Conservation (phyloP, 2,797 vertebrate species). For the Alcedo atthis region DNA sequence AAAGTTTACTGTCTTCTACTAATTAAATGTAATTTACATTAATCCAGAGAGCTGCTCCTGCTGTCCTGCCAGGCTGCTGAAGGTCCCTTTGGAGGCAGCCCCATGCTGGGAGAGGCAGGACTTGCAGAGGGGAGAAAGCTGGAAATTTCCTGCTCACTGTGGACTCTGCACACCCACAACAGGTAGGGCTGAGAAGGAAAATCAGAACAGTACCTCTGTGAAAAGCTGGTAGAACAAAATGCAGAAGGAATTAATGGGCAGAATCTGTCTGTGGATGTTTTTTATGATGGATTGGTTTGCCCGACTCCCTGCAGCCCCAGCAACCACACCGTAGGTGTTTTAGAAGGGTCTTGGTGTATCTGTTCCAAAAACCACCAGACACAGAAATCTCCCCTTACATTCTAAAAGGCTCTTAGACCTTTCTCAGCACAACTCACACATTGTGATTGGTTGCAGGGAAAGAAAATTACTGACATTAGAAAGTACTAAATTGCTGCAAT, state of each 20-base stretch:
- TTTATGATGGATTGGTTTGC: background rate
- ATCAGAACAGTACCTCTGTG: background rate
- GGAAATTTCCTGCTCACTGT: rapidly evolving
- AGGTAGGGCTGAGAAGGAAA: background rate
- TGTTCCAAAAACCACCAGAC: background rate
- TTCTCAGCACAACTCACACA: background rate
- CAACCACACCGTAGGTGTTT: background rate
- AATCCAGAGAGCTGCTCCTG: background rate
- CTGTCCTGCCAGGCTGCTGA: background rate
- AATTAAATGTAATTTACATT: background rate
- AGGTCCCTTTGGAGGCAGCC: background rate
- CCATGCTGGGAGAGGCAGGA: background rate
- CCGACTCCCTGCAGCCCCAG: background rate
- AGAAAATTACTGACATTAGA: background rate
- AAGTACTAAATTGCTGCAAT: background rate
- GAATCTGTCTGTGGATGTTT: rapidly evolving
- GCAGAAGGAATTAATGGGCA: background rate
- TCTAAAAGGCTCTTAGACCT: background rate
- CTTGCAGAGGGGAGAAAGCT: background rate
- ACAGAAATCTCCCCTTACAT: background rate
- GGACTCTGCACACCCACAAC: background rate
- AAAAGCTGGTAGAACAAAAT: background rate
- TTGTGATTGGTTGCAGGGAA: background rate
- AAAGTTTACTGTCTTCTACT: background rate
- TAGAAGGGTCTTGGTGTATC: background rate